Base-by-base conservation (phyloP, 1,140 invertebrate species). In the Plodia interpunctella region DNA sequence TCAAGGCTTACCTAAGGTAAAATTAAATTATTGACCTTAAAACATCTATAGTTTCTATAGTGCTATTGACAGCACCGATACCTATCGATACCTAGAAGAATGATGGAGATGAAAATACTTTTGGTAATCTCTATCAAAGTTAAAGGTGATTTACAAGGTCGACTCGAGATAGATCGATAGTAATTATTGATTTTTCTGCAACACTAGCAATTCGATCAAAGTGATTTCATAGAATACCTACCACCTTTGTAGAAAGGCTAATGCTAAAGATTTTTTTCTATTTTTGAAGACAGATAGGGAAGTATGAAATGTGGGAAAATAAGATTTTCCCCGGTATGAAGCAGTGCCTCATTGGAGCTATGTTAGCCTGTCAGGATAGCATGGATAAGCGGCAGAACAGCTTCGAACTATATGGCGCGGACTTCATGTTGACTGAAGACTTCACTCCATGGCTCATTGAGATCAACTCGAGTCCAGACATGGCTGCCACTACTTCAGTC, bases 401-500 rank as follows among this genome's bases (percentile, higher is more conserved):
- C 59, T 99, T 98, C 86, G 97, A 99, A 86, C 85, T 98, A 4
- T 98, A 97, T 71, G 97, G 97, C 44, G 97, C 97, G 1, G 97
- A 98, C 88, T 98, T 98, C 79, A 97, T 98, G 94, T 83, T 95
- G 30, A 95, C 95, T 57, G 96, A 97, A 62, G 96, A 98, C 80
- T 96, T 96, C 68, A 94, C 93, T 54, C 96, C 97, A 0, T 98
- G 97, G 96, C 88, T 98, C 0, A 96, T 99, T 65, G 97, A 99
- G 83, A 98, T 99, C 62, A 98, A 98, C 80, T 97, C 96, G 6
- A 96, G 96, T 87, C 97, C 97, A 0, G 96, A 97, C 74, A 93
- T 99, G 91, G 96, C 96, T 30, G 92, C 94, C 9, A 97, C 95
- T 0, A 98, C 97, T 0, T 95, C 94, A 61, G 96, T 98, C 0